Percentiles rank a stretch among this genome's conserved stretches.
phyloP scores from a whole-genome alignment of 2,113 vertebrate species.

The Sylvilagus bachmani region DNA sequence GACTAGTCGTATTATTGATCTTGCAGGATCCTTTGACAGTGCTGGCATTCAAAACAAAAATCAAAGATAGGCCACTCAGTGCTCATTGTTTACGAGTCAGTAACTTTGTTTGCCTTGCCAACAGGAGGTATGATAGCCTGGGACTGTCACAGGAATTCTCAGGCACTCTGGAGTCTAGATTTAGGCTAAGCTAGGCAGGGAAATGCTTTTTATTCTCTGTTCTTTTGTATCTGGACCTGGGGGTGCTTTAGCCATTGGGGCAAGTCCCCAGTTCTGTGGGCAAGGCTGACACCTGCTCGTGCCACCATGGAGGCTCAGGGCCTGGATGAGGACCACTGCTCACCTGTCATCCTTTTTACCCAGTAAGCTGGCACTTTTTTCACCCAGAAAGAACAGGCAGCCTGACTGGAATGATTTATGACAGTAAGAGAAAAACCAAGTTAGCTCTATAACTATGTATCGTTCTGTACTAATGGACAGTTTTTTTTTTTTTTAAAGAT shows the following conservation, averaged over 20 bases:
- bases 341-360: background rate
- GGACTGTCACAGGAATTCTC: background rate
- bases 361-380: background rate
- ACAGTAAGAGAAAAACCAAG: background rate
- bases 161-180: background rate
- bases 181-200: background rate
- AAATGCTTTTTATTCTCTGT: background rate
- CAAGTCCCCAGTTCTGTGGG: background rate
- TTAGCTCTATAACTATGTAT: too few species aligned
- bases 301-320: background rate
- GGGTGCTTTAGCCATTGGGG: background rate
- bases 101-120: conserved; percentile 33
- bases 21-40: background rate
- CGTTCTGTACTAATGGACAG: background rate
- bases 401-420: background rate
- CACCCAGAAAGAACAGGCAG: background rate
- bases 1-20: background rate
- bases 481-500: background rate
- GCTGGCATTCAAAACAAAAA: background rate
- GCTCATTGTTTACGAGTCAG: background rate
- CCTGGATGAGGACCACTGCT: background rate
- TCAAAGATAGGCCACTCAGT: background rate
- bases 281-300: fast-evolving
- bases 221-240: background rate
- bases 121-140: background rate